Percentiles rank a stretch among this genome's conserved stretches.
phyloP scores from a whole-genome alignment of 2,888 invertebrate genomes.

The Imbricaverruca yamaguchii region DNA sequence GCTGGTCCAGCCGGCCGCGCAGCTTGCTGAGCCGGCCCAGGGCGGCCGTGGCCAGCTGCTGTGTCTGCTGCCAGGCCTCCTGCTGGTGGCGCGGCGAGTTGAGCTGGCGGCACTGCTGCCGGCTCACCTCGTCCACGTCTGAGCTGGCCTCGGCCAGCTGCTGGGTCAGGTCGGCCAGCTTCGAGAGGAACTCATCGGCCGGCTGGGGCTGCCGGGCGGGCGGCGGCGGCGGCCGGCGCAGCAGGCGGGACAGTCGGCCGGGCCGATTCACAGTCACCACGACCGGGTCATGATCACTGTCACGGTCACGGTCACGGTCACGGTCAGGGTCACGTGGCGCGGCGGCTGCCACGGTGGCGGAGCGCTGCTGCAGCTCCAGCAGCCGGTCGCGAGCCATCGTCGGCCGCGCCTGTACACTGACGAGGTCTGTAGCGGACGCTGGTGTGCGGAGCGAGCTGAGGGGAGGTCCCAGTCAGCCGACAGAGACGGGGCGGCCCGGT shows the following conservation, averaged over 20 bases:
- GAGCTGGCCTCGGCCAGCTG: neutral
- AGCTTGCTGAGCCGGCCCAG: neutral
- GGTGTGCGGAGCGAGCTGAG: too few relatives aligned
- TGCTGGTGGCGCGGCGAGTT: slow-evolving; percentile 1
- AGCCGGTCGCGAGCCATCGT: neutral
- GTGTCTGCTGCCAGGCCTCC: neutral
- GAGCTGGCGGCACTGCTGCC: slow-evolving; percentile 14
- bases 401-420: too few relatives aligned
- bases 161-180: neutral
- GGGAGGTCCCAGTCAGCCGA: too few relatives aligned
- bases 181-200: neutral
- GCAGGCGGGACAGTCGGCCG: neutral
- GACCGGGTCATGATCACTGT: neutral
- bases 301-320: neutral
- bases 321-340: neutral
- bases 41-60: neutral
- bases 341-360: neutral
- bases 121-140: neutral
- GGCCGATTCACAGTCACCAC: neutral
- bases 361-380: slow-evolving; percentile 1
- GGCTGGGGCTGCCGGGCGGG: neutral
- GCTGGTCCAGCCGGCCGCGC: neutral
- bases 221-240: neutral
- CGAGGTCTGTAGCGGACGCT: too few relatives aligned
- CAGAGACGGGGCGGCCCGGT: too few relatives aligned